Conservation (phyloP, 2,113 vertebrate species). For the Panthera tigris region DNA sequence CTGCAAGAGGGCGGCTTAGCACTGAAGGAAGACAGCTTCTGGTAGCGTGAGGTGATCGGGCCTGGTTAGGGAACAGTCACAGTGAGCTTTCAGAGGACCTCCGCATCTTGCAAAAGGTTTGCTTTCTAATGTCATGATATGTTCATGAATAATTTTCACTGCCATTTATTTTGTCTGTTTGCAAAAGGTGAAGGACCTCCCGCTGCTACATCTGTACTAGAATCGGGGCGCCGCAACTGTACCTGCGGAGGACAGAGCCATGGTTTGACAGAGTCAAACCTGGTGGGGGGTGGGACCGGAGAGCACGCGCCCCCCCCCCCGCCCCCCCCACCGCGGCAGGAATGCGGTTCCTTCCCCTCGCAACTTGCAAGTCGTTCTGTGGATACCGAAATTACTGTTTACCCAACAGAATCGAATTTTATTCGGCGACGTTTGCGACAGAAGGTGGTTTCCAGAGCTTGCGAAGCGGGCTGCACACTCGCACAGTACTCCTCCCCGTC, state of each 20-base stretch:
- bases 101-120: neutral
- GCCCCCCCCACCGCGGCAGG: neutral
- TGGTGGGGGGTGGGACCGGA: neutral
- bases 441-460: neutral
- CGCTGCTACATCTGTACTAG: neutral
- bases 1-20: neutral
- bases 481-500: neutral
- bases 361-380: neutral
- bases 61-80: neutral
- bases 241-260: neutral
- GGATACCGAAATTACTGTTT: slow-evolving; percentile 3
- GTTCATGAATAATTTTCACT: slow-evolving; percentile 9
- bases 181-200: slow-evolving; percentile 19
- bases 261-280: neutral
- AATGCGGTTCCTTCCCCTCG: neutral
- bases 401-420: slow-evolving; percentile 17
- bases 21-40: neutral
- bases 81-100: neutral
- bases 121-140: slow-evolving; percentile 29
- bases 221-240: neutral
- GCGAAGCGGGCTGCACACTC: neutral
- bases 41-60: neutral
- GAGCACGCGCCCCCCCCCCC: neutral
- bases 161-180: slow-evolving; percentile 25
- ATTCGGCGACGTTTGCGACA: neutral